A percentile compares a stretch with the other conserved stretches of the same genome.
Conservation (phyloP, 1,140 invertebrate genomes). For the Oedothorax gibbosus region DNA sequence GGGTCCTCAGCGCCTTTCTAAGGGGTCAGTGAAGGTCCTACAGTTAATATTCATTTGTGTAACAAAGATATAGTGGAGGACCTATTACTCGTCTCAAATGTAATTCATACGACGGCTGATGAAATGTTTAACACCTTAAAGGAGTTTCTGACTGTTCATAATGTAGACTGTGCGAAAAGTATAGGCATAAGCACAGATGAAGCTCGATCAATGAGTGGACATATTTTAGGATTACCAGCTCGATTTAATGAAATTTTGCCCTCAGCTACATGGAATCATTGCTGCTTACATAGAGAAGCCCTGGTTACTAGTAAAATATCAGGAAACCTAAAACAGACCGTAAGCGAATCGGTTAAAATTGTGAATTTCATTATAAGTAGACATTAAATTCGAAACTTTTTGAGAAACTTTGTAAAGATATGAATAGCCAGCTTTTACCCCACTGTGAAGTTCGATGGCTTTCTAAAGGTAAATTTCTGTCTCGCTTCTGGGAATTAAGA, state of each 20-base stretch:
- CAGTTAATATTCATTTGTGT: too few species aligned
- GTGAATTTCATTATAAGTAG: conserved; percentile 64
- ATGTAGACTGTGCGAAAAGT: conserved; percentile 61
- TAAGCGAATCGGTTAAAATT: conserved; percentile 62
- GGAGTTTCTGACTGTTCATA: conserved; percentile 21
- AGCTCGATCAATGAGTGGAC: conserved; percentile 64
- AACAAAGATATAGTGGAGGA: conserved; percentile 23
- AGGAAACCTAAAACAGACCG: conserved; percentile 58
- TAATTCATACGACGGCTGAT: conserved; percentile 18
- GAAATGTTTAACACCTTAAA: conserved; percentile 37
- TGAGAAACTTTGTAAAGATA: conserved; percentile 52
- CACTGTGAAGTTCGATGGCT: not conserved
- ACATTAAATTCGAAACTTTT: conserved; percentile 63
- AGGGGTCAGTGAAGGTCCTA: too few species aligned
- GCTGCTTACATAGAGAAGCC: conserved; percentile 64
- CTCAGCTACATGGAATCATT: conserved; percentile 60
- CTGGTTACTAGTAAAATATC: conserved; percentile 62
- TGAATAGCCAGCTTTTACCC: conserved; percentile 6
- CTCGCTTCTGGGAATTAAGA: conserved; percentile 1
- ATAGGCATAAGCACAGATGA: conserved; percentile 65
- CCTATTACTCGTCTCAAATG: conserved; percentile 10
- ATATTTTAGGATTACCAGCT: conserved; percentile 62
- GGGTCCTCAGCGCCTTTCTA: too few species aligned
- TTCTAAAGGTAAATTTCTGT: conserved; percentile 12
- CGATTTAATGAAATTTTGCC: conserved; percentile 61